Percentiles rank a stretch among this genome's conserved stretches.
phyloP scores from a whole-genome alignment of 2,888 invertebrate genomes.

The Acholoe squamosa region DNA sequence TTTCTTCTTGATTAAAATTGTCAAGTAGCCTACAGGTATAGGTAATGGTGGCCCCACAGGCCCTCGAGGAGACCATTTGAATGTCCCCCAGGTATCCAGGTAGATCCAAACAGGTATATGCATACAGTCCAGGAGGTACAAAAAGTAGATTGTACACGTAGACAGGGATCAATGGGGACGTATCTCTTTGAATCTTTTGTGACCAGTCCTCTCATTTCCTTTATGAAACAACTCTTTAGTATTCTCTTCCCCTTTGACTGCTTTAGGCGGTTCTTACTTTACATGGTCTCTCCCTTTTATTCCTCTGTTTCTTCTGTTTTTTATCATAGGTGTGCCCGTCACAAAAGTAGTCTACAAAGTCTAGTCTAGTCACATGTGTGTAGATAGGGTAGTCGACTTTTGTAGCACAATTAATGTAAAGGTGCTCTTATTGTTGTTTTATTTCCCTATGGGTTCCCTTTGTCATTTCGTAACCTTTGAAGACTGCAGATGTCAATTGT shows the following conservation, averaged over 20 bases:
- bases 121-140: not conserved
- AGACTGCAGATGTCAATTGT: too few species aligned
- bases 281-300: too few species aligned
- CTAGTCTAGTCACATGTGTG: too few species aligned
- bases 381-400: too few species aligned
- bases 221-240: not conserved
- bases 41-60: not conserved
- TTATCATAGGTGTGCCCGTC: too few species aligned
- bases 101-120: not conserved
- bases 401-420: too few species aligned
- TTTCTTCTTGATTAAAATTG: too few species aligned
- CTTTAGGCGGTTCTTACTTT: not conserved
- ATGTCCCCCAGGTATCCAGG: not conserved
- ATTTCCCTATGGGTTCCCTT: too few species aligned
- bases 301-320: too few species aligned
- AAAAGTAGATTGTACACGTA: not conserved
- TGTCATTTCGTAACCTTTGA: too few species aligned
- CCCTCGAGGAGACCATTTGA: conserved; percentile 8
- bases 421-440: too few species aligned
- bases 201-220: not conserved
- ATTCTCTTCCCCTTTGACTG: not conserved
- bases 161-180: not conserved
- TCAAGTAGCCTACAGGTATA: not conserved
- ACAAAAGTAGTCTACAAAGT: too few species aligned
- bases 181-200: not conserved